Base-by-base conservation (phyloP, 1,140 invertebrate species). In the Adelges cooleyi region DNA sequence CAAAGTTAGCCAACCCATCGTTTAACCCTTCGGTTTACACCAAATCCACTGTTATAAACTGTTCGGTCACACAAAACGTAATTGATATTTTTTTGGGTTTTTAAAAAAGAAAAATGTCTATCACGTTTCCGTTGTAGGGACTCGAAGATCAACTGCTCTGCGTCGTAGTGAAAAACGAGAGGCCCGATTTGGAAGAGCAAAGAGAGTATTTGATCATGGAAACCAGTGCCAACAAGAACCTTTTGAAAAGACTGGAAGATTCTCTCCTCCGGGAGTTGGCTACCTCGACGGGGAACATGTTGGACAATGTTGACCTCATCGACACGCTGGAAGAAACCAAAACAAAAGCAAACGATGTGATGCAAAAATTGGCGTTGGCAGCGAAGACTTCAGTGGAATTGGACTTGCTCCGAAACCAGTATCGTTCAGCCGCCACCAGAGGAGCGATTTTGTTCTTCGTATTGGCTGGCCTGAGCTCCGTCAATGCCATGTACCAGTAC, bases 401-500 rank as follows among this genome's bases (percentile, higher is more conserved):
- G 62, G 88, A 95, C 69, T 81, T 82, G 40, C 75, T 91, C 0
- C 76, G 90, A 65, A 85, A 93, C 68, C 86, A 84, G 1, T 95
- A 93, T 75, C 78, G 87, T 36, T 81, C 86, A 0, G 89, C 84
- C 2, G 90, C 91, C 0, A 84, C 82, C 69, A 79, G 89, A 59
- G 90, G 90, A 13, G 90, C 91, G 10, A 86, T 93, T 56, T 75
- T 95, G 20, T 95, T 94, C 74, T 95, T 94, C 72, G 86, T 92
- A 3, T 74, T 95, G 9, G 82, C 86, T 0, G 89, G 94, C 72
- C 88, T 94, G 87, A 82, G 88, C 0, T 77, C 79, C 0, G 85
- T 95, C 0, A 91, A 90, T 73, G 76, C 81, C 11, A 95, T 95
- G 90, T 95, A 95, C 73, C 90, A 95, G 70, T 93, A 93, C 74